Base-by-base conservation (phyloP, 1,140 invertebrate genomes). In the Andricus grossulariae region DNA sequence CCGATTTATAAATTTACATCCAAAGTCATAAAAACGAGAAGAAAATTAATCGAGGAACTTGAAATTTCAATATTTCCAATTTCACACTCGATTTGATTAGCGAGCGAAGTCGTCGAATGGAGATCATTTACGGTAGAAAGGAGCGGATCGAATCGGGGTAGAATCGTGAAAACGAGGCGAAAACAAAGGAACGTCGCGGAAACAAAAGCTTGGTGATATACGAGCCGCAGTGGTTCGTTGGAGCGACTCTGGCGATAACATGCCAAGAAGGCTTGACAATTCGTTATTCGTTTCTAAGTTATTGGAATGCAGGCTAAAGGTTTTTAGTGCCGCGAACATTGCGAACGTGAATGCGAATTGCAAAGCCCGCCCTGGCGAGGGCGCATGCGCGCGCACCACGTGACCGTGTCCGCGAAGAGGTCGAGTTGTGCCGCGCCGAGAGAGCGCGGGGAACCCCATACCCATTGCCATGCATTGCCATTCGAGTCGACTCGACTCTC, bases 141-240 rank as follows among this genome's bases (percentile, higher is more conserved):
- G 39, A 45, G 8, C 39, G 39, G 7, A 13, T 71, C 54, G 54
- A 72, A 75, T 72, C 70, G 74, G 78, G 73, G 84, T 73, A 54
- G 81, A 81, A 85, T 84, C 75, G 83, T 81, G 84, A 85, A 81
- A 85, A 84, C 80, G 78, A 83, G 81, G 84, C 84, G 81, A 85
- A 86, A 84, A 85, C 84, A 86, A 86, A 86, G 85, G 83, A 76
- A 84, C 80, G 84, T 83, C 80, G 80, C 45, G 71, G 80, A 83
- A 85, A 85, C 81, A 85, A 86, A 85, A 85, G 84, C 81, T 55
- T 60, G 77, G 75, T 86, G 84, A 86, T 86, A 86, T 85, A 86
- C 81, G 83, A 86, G 81, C 8, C 76, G 49, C 71, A 71, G 78
- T 79, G 75, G 72, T 74, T 73, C 74, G 73, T 57, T 52, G 73